These are phyloP conservation scores for Tricholauxania praeusta DNA, from an alignment of 2,888 invertebrate species.

Conservation along the genomic window DNA sequence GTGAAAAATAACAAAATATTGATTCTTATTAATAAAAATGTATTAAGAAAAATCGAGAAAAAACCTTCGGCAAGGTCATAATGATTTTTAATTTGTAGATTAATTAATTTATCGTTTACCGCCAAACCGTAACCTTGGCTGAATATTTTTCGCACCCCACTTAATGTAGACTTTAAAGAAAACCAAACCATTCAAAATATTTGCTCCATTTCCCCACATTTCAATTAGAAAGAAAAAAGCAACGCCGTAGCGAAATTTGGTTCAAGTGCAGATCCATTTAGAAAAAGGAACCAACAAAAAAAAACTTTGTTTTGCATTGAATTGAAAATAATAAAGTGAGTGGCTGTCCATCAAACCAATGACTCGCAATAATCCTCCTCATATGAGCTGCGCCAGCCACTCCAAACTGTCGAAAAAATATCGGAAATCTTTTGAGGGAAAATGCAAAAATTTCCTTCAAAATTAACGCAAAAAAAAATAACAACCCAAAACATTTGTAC, in stretches of 20 bases:
- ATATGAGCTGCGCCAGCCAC: slow-evolving; percentile 10
- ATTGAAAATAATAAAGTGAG: not conserved
- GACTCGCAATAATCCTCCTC: slow-evolving; percentile 7
- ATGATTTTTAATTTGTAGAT: too few relatives aligned
- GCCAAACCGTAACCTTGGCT: too few relatives aligned
- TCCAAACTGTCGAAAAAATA: slow-evolving; percentile 37
- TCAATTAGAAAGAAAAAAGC: slow-evolving; percentile 1
- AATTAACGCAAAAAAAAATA: slow-evolving; percentile 23
- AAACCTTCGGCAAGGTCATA: too few relatives aligned
- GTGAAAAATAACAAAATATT: too few relatives aligned
- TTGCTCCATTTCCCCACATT: slow-evolving; percentile 34
- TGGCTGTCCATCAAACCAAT: slow-evolving; percentile 36
- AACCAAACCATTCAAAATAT: not conserved
- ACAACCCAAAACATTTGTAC: slow-evolving; percentile 30
- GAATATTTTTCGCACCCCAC: too few relatives aligned
- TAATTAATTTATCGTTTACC: too few relatives aligned
- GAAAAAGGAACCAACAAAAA: too few relatives aligned
- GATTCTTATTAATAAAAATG: too few relatives aligned
- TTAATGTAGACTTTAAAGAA: too few relatives aligned
- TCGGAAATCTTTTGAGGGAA: slow-evolving; percentile 2
- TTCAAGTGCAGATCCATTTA: slow-evolving; percentile 33
- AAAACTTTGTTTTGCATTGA: too few relatives aligned
- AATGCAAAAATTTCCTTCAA: slow-evolving; percentile 28
- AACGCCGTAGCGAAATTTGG: slow-evolving; percentile 25
- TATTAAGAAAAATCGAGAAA: too few relatives aligned